Evolutionary conservation across 2,888 invertebrate genomes (phyloP).

Genomic region (Drosophila anceps): DNA sequence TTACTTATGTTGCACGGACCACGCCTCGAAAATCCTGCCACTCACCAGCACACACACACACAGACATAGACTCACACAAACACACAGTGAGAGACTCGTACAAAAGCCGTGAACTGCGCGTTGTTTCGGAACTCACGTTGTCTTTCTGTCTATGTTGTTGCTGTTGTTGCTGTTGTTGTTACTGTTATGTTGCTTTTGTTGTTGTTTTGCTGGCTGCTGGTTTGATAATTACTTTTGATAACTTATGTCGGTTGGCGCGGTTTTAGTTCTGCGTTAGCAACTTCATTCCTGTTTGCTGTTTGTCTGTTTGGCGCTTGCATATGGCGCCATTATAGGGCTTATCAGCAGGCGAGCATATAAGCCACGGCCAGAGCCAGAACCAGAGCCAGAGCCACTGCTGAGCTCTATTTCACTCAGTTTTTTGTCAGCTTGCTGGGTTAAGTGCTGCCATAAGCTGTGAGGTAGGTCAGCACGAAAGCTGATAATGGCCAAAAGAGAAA

Average conservation of each 20-base stretch:
- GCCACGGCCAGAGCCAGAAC: constrained; percentile 34
- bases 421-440: constrained; percentile 47
- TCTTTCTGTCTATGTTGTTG: constrained; percentile 22
- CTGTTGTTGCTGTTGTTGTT: constrained; percentile 17
- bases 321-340: constrained; percentile 68
- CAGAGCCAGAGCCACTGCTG: constrained; percentile 28
- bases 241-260: constrained; percentile 62
- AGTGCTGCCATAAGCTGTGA: constrained; percentile 55
- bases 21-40: constrained; percentile 29
- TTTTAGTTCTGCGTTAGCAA: constrained; percentile 33
- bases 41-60: constrained; percentile 8
- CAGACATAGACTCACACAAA: constrained; percentile 19
- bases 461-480: constrained; percentile 48
- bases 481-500: constrained; percentile 4
- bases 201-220: constrained; percentile 38
- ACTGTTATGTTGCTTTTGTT: constrained; percentile 16
- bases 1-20: constrained; percentile 51
- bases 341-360: constrained; percentile 60
- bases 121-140: constrained; percentile 38
- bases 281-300: constrained; percentile 28
- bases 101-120: constrained; percentile 16
- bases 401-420: constrained; percentile 25
- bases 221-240: constrained; percentile 79
- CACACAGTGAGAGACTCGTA: constrained; percentile 3
- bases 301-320: constrained; percentile 41